These are phyloP conservation scores for Synanthedon tipuliformis DNA, from an alignment of 2,888 invertebrate species.

Conservation along the genomic window DNA sequence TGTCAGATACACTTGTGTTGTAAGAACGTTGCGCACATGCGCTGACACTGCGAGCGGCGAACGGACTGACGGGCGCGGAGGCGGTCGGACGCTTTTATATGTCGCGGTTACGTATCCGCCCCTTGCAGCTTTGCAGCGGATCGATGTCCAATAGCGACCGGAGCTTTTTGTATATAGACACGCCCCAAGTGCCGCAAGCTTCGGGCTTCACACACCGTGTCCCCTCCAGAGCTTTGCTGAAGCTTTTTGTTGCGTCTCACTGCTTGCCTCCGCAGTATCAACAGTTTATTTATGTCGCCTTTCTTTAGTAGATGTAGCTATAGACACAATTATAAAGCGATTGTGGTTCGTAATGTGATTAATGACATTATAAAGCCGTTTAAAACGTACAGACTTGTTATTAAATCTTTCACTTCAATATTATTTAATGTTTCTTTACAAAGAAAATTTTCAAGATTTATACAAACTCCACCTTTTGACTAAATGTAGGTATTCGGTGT, in stretches of 20 bases:
- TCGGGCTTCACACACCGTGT: conserved; percentile 9
- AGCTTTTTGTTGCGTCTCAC: background rate
- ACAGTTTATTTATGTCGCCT: conserved; percentile 24
- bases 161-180: conserved; percentile 53
- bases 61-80: conserved; percentile 59
- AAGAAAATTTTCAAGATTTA: too few relatives aligned
- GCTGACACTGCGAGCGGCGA: conserved; percentile 42
- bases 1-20: conserved; percentile 17
- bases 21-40: conserved; percentile 34
- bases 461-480: too few relatives aligned
- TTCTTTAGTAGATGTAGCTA: conserved; percentile 25
- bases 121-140: conserved; percentile 22
- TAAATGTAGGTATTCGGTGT: too few relatives aligned
- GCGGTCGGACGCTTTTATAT: conserved; percentile 51
- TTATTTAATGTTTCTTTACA: too few relatives aligned
- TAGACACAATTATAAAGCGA: conserved; percentile 32
- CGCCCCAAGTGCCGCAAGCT: conserved; percentile 31
- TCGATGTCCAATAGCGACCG: conserved; percentile 27
- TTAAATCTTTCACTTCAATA: background rate
- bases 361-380: conserved; percentile 19
- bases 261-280: background rate
- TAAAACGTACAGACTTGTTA: background rate
- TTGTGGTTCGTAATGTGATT: conserved; percentile 27
- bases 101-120: conserved; percentile 31
- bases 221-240: background rate